Conservation (phyloP, 2,113 vertebrate species). For the Aptenodytes forsteri region DNA sequence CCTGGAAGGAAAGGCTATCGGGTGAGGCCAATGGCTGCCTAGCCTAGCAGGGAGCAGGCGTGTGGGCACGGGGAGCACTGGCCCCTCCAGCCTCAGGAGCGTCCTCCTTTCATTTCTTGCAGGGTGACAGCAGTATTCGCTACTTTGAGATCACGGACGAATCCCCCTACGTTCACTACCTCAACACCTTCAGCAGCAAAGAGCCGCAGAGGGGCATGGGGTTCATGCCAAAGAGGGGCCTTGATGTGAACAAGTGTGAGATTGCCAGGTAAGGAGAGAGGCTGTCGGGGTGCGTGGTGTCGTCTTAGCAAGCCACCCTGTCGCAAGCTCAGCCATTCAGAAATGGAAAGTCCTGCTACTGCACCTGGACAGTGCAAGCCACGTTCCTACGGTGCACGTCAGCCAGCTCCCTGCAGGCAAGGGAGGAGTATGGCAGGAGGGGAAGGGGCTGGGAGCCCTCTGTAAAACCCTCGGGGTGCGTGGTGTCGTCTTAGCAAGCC, state of each 20-base stretch:
- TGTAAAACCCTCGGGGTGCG: neutral
- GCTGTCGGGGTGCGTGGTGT: rapidly evolving
- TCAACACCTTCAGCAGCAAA: conserved; percentile 93
- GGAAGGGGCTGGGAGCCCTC: neutral
- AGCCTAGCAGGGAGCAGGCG: neutral
- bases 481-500: neutral
- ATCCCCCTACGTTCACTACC: conserved; percentile 93
- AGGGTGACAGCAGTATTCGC: conserved; percentile 98
- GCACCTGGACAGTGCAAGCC: neutral
- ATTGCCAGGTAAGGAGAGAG: conserved; percentile 85
- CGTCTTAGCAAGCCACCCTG: rapidly evolving
- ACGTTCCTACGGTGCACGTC: neutral
- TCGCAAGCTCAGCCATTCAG: rapidly evolving
- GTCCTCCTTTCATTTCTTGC: neutral
- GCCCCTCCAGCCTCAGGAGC: neutral
- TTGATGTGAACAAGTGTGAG: conserved; percentile 98
- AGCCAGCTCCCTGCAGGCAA: neutral
- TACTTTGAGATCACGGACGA: conserved; percentile 98
- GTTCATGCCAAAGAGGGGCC: conserved; percentile 96
- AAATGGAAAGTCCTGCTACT: neutral
- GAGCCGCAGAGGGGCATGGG: conserved; percentile 99
- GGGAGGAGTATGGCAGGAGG: neutral
- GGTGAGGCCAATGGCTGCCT: neutral
- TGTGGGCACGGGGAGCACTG: neutral
- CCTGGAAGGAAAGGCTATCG: neutral